phyloP scores from a whole-genome alignment of 2,113 vertebrate species.

The Felis chaus region DNA sequence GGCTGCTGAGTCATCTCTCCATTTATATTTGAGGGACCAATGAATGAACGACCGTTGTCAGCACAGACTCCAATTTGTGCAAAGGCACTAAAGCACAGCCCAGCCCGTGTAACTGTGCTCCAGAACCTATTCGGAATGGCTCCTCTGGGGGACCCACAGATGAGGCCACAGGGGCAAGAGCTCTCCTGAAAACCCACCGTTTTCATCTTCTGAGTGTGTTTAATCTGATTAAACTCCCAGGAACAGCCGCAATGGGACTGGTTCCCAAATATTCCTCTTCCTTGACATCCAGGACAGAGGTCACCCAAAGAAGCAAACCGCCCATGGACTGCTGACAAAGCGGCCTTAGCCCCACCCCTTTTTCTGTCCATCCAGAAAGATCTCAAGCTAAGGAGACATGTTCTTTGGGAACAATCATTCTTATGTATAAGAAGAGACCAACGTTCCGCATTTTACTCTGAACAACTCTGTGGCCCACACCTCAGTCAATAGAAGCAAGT shows the following conservation, averaged over 20 bases:
- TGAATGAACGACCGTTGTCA: background rate
- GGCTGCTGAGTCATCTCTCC: background rate
- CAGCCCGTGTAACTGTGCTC: rapidly evolving
- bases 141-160: background rate
- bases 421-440: background rate
- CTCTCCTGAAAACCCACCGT: background rate
- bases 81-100: background rate
- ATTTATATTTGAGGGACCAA: background rate
- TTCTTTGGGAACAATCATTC: background rate
- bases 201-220: background rate
- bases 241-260: background rate
- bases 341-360: background rate
- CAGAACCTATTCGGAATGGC: background rate
- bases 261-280: background rate
- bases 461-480: background rate
- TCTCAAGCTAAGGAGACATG: background rate
- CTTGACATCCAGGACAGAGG: background rate
- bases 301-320: background rate
- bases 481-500: background rate
- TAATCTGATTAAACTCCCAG: background rate
- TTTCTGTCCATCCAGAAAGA: background rate
- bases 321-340: background rate
- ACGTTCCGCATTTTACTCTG: background rate
- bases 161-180: background rate
- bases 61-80: background rate